phyloP scores from a whole-genome alignment of 2,797 vertebrate genomes.

The Hippoglossus hippoglossus region DNA sequence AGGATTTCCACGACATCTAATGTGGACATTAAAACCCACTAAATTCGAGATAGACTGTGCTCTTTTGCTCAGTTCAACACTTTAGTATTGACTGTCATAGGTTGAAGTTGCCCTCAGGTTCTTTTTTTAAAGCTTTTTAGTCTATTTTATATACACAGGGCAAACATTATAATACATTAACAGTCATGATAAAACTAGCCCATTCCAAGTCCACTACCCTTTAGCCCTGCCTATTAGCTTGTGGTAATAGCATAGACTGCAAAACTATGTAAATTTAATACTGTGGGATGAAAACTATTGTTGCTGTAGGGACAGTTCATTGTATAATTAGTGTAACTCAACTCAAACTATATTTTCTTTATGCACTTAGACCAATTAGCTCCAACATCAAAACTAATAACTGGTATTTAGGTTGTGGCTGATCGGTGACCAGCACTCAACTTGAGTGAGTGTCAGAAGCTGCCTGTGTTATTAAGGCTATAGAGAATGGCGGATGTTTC shows the following conservation, averaged over 20 bases:
- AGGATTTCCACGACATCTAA: too few relatives aligned
- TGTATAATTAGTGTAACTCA: conserved; percentile 4
- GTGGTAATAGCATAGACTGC: conserved; percentile 2
- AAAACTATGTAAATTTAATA: conserved; percentile 1
- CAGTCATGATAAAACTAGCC: conserved; percentile 3
- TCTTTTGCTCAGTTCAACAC: not conserved
- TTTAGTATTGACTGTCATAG: not conserved
- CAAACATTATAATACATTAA: conserved; percentile 1
- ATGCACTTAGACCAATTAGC: not conserved
- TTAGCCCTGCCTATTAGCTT: not conserved
- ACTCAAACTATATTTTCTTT: not conserved
- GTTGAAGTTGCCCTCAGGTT: not conserved
- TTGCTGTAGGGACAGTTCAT: conserved; percentile 1
- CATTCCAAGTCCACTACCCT: not conserved
- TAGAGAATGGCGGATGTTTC: not conserved
- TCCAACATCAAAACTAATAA: not conserved
- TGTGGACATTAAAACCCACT: not conserved
- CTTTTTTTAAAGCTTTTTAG: not conserved
- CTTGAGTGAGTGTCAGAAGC: not conserved
- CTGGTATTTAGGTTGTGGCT: not conserved
- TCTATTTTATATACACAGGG: not conserved
- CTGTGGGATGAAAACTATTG: not conserved
- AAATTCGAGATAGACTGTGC: not conserved
- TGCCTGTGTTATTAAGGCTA: not conserved
- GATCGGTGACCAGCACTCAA: not conserved